Conservation (phyloP, 2,797 vertebrate species). For the Esox lucius region DNA sequence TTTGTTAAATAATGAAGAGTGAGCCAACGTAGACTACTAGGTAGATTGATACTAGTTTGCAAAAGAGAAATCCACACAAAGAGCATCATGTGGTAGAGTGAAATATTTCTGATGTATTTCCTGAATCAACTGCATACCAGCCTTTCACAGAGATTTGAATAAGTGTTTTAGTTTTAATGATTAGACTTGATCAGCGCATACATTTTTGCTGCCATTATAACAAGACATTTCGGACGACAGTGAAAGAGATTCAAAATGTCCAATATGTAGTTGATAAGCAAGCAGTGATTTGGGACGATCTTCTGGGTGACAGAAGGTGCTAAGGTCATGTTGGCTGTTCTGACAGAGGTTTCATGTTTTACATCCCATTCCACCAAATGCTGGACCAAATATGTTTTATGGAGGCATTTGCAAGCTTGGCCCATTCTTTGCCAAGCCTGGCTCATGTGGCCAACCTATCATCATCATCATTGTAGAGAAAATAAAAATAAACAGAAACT, state of each 20-base stretch:
- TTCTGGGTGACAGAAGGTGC: slow-evolving; percentile 65
- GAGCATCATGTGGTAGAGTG: slow-evolving; percentile 16
- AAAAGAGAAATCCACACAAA: slow-evolving; percentile 57
- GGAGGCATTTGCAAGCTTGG: slow-evolving; percentile 75
- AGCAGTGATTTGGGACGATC: slow-evolving; percentile 49
- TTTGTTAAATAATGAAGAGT: slow-evolving; percentile 29
- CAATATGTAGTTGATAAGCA: slow-evolving; percentile 52
- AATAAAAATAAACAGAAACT: slow-evolving; percentile 58
- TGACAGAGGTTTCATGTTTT: slow-evolving; percentile 65
- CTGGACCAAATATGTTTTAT: slow-evolving; percentile 75
- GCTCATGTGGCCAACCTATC: slow-evolving; percentile 56
- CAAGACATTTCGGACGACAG: background rate
- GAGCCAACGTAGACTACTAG: background rate
- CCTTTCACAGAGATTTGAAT: slow-evolving; percentile 2
- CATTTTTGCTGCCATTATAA: background rate
- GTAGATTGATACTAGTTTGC: slow-evolving; percentile 37
- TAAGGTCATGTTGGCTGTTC: slow-evolving; percentile 67
- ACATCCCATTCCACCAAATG: slow-evolving; percentile 71
- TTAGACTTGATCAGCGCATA: background rate
- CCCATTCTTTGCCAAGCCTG: slow-evolving; percentile 71
- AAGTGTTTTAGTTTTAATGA: background rate
- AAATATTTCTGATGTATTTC: slow-evolving; percentile 53
- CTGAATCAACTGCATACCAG: slow-evolving; percentile 63
- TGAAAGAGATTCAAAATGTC: slow-evolving; percentile 34
- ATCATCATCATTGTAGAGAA: slow-evolving; percentile 41